A percentile compares a stretch with the other conserved stretches of the same genome.
Evolutionary conservation across 2,888 invertebrate species (phyloP).

Genomic region (Cancer borealis): DNA sequence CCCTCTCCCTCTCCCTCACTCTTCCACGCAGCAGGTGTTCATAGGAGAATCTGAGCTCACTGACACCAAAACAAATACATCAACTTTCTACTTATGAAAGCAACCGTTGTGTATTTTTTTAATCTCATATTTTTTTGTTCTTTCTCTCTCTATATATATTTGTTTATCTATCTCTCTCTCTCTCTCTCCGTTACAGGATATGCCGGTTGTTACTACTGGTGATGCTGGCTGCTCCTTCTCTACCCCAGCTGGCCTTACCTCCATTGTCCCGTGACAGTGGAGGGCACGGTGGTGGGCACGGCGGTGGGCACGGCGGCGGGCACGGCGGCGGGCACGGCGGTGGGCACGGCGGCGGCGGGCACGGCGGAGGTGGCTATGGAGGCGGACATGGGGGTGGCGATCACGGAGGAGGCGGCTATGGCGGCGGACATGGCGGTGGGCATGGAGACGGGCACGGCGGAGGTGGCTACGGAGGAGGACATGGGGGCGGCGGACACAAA

Average conservation of each 20-base stretch:
- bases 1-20: neutral
- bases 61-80: neutral
- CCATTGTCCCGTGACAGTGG: neutral
- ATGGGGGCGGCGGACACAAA: conserved; percentile 50
- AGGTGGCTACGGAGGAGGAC: conserved; percentile 59
- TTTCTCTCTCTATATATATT: neutral
- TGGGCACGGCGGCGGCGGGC: neutral
- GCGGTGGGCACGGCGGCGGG: conserved; percentile 62
- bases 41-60: neutral
- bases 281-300: conserved; percentile 42
- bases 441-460: conserved; percentile 23
- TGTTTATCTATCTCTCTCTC: neutral
- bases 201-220: neutral
- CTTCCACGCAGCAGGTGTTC: conserved; percentile 44
- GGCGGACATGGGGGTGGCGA: neutral
- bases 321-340: conserved; percentile 52
- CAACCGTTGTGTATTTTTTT: neutral
- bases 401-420: neutral
- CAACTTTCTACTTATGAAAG: neutral
- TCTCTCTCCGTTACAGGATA: conserved; percentile 18
- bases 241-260: conserved; percentile 62
- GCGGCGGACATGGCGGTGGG: conserved; percentile 50
- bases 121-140: neutral
- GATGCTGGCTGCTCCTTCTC: conserved; percentile 41
- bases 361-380: neutral